A percentile compares a stretch with the other conserved stretches of the same genome.
phyloP scores from a whole-genome alignment of 2,113 vertebrate genomes.

The Vidua macroura region DNA sequence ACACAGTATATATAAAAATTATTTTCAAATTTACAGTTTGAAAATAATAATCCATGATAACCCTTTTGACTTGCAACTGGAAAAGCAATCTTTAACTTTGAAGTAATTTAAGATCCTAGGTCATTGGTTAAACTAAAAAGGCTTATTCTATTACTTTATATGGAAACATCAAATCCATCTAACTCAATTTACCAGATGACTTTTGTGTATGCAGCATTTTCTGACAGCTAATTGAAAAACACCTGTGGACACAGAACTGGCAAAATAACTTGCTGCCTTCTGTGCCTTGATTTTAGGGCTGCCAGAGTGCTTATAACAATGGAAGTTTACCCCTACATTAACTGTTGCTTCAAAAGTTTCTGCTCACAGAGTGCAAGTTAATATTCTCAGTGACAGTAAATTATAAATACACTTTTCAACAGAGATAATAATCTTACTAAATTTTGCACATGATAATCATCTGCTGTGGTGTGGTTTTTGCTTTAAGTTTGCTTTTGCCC shows the following conservation, averaged over 20 bases:
- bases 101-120: not conserved
- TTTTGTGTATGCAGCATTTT: not conserved
- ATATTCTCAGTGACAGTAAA: not conserved
- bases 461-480: no score
- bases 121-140: not conserved
- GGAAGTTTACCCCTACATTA: slow-evolving; percentile 44
- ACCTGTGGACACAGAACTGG: slow-evolving; percentile 50
- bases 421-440: slow-evolving; percentile 47
- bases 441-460: slow-evolving; percentile 48
- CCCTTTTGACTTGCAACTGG: not conserved
- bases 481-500: no score
- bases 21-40: not conserved
- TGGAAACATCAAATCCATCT: not conserved
- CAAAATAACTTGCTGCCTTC: slow-evolving; percentile 41
- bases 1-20: not conserved
- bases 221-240: slow-evolving; percentile 55
- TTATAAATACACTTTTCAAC: slow-evolving; percentile 40
- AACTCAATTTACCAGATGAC: not conserved
- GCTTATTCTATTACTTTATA: not conserved
- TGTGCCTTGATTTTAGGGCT: slow-evolving; percentile 52
- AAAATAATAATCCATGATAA: not conserved
- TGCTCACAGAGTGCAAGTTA: not conserved
- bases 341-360: slow-evolving; percentile 59
- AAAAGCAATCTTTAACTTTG: not conserved
- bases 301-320: slow-evolving; percentile 20